Conservation (phyloP, 2,888 invertebrate species). For the Drosophila multiciliata region DNA sequence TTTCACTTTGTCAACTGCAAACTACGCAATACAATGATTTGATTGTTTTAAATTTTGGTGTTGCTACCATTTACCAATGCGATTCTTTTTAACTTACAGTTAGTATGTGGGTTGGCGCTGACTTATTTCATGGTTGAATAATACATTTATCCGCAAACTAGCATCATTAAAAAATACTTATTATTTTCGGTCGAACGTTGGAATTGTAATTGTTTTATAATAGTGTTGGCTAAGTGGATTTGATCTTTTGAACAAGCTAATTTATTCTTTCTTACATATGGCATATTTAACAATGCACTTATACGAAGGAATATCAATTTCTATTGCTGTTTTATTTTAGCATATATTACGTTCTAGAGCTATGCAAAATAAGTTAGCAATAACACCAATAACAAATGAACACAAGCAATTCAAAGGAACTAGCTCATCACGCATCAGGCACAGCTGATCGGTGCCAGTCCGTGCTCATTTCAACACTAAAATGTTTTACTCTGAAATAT, state of each 20-base stretch:
- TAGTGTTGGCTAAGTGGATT: slow-evolving; percentile 44
- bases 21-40: slow-evolving; percentile 18
- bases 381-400: slow-evolving; percentile 4
- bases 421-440: slow-evolving; percentile 3
- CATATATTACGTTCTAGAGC: background rate
- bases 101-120: background rate
- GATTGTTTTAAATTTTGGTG: background rate
- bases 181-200: slow-evolving; percentile 4
- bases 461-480: slow-evolving; percentile 23
- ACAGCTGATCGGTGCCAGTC: slow-evolving; percentile 35
- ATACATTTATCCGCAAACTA: slow-evolving; percentile 6
- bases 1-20: slow-evolving; percentile 55
- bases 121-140: slow-evolving; percentile 27
- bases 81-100: slow-evolving; percentile 24
- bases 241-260: slow-evolving; percentile 22
- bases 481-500: background rate
- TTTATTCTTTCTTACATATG: background rate
- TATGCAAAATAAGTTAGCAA: background rate
- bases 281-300: background rate
- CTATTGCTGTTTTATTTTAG: background rate
- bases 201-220: slow-evolving; percentile 3
- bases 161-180: slow-evolving; percentile 16
- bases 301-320: background rate
- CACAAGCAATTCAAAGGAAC: background rate
- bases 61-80: background rate